Evolutionary conservation across 2,888 invertebrate species (phyloP).

Genomic region (Hartigia nigra): DNA sequence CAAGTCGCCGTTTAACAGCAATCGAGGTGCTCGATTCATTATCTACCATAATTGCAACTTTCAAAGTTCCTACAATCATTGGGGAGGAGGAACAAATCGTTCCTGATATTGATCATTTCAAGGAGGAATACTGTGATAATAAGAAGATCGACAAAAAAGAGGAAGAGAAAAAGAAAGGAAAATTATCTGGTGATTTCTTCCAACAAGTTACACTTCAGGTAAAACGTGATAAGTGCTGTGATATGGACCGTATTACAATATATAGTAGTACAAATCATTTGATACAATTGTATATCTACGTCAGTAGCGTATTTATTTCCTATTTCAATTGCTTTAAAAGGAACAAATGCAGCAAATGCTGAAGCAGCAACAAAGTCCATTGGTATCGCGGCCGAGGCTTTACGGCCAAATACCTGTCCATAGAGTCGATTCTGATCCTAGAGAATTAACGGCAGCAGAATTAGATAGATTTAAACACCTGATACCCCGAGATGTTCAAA

Average conservation of each 20-base stretch:
- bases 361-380: constrained; percentile 48
- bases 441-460: constrained; percentile 69
- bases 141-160: constrained; percentile 30
- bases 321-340: constrained; percentile 27
- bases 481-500: constrained; percentile 44
- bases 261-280: background rate
- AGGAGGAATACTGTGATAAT: constrained; percentile 38
- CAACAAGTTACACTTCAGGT: constrained; percentile 54
- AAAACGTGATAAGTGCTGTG: constrained; percentile 9
- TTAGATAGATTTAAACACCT: constrained; percentile 66
- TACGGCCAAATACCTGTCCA: constrained; percentile 70
- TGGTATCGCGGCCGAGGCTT: constrained; percentile 42
- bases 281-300: background rate
- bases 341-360: constrained; percentile 53
- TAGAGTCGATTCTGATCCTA: constrained; percentile 70
- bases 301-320: background rate
- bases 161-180: constrained; percentile 31
- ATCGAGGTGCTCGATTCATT: constrained; percentile 74
- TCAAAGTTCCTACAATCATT: constrained; percentile 65
- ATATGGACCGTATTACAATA: background rate
- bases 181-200: constrained; percentile 48
- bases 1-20: constrained; percentile 75
- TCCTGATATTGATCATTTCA: constrained; percentile 68
- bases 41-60: constrained; percentile 70
- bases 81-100: constrained; percentile 71